These are phyloP conservation scores for Myxocyprinus asiaticus DNA, from an alignment of 2,113 vertebrate genomes.

Conservation along the genomic window DNA sequence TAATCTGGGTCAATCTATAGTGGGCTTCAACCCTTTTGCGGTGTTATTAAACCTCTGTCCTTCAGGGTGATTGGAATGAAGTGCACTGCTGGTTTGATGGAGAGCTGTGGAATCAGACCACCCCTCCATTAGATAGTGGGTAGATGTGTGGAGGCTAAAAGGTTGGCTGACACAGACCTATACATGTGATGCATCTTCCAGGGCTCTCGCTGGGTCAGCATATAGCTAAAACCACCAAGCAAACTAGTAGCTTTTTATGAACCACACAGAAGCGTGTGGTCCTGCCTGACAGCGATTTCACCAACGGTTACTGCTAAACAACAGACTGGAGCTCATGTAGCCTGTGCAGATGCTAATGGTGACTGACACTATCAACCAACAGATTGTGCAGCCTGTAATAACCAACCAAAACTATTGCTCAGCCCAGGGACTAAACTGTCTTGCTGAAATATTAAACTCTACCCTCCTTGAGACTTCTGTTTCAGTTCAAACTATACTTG, in stretches of 20 bases:
- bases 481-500: background rate
- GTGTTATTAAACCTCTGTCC: constrained; percentile 56
- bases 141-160: constrained; percentile 33
- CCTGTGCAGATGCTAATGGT: constrained; percentile 27
- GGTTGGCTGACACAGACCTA: constrained; percentile 28
- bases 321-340: background rate
- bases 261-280: background rate
- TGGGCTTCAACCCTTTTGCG: constrained; percentile 24
- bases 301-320: no score
- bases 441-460: constrained; percentile 45
- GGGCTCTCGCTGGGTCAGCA: constrained; percentile 49
- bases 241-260: background rate
- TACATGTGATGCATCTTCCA: constrained; percentile 41
- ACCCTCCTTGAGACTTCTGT: constrained; percentile 9
- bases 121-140: background rate
- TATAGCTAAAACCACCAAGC: constrained; percentile 17
- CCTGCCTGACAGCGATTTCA: no score
- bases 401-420: constrained; percentile 23
- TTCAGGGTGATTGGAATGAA: constrained; percentile 50
- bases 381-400: constrained; percentile 39
- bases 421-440: constrained; percentile 31
- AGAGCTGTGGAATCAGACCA: constrained; percentile 27
- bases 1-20: constrained; percentile 47
- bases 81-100: constrained; percentile 41
- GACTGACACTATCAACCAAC: constrained; percentile 35